Evolutionary conservation across 2,797 vertebrate genomes (phyloP), one percentile per base, ranked within the genome.

Genomic region (Austrolebias charrua): DNA sequence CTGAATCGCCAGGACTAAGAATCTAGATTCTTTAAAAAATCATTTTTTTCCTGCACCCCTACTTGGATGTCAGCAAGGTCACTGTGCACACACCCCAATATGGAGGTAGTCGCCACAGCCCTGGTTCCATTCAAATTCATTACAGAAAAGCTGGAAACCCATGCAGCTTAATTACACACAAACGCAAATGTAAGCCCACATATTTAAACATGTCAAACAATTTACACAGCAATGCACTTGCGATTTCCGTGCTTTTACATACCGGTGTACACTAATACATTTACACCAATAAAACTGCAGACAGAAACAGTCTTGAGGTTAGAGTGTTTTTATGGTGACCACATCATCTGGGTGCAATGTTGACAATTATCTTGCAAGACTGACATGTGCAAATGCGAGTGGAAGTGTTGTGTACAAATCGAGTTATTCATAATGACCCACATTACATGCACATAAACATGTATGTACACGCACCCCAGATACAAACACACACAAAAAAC

Each of bases 121-220:
- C 64, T 61, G 63, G 57, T 75, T 93, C 91, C 91, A 81, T 80
- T 68, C 89, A 92, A 91, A 78, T 89, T 90, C 84, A 92, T 93
- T 93, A 93, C 86, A 78, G 83, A 68, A 58, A 78, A 73, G 76
- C 77, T 80, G 69, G 45, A 45, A 67, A 72, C 71, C 69, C 71
- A 61, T 80, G 79, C 76, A 81, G 63, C 79, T 82, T 86, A 86
- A 87, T 89, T 85, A 78, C 76, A 76, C 60, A 67, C 65, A 70
- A 66, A 76, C 66, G 86, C 55, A 68, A 56, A 80, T 33, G 43
- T 67, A 75, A 50, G 57, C 59, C 52, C 73, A 60, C 61, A 62
- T 56, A 46, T 35, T 57, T 62, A 56, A 66, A 78, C 68, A 80
- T 71, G 60, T 43, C 49, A 72, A 55, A 81, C 87, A 82, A 82